Evolutionary conservation across 2,888 invertebrate species (phyloP).

Genomic region (Eueremaeus valkanovi): DNA sequence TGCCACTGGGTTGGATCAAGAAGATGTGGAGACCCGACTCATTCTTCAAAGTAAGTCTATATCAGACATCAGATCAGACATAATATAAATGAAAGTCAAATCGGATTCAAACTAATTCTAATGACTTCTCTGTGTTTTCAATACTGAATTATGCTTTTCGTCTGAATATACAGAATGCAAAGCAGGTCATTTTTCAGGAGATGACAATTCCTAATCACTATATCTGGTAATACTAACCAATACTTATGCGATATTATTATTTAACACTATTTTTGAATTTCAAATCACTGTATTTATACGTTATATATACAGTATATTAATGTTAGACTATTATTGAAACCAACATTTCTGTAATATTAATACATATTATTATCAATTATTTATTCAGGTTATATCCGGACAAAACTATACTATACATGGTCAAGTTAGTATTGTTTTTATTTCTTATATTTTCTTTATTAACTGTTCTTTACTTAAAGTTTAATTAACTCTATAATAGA

Average conservation of each 20-base stretch:
- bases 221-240: slow-evolving; percentile 61
- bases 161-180: slow-evolving; percentile 57
- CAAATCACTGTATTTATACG: too few species aligned
- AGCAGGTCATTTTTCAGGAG: slow-evolving; percentile 85
- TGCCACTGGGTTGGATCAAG: slow-evolving; percentile 78
- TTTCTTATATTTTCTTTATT: not conserved
- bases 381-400: slow-evolving; percentile 67
- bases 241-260: too few species aligned
- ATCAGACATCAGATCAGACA: not conserved
- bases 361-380: too few species aligned
- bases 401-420: slow-evolving; percentile 86
- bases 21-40: slow-evolving; percentile 89
- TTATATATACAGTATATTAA: too few species aligned
- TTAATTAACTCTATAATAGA: too few species aligned
- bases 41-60: slow-evolving; percentile 65
- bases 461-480: not conserved
- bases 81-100: too few species aligned
- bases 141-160: not conserved
- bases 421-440: slow-evolving; percentile 63
- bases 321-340: too few species aligned
- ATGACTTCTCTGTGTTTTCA: not conserved
- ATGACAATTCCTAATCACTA: slow-evolving; percentile 93
- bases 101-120: too few species aligned
- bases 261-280: too few species aligned
- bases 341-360: too few species aligned